phyloP scores from a whole-genome alignment of 2,888 invertebrate genomes.

The Tyria jacobaeae region DNA sequence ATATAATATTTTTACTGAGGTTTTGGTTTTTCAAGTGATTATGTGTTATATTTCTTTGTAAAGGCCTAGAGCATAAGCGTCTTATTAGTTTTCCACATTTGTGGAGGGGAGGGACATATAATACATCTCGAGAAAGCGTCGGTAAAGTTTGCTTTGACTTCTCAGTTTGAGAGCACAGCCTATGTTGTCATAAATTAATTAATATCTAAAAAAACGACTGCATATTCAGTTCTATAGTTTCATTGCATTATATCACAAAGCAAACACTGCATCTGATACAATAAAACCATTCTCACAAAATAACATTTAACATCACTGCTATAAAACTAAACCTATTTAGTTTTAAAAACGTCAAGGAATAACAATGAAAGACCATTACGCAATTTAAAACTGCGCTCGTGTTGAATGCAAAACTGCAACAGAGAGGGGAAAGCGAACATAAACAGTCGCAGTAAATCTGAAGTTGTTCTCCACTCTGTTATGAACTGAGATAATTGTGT shows the following conservation, averaged over 20 bases:
- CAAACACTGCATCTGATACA: neutral
- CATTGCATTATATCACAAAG: neutral
- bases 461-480: conserved; percentile 33
- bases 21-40: too few species aligned
- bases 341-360: conserved; percentile 20
- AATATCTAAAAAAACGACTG: too few species aligned
- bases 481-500: conserved; percentile 4
- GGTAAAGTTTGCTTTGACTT: too few species aligned
- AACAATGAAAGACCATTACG: conserved; percentile 29
- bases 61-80: too few species aligned
- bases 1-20: too few species aligned
- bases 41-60: too few species aligned
- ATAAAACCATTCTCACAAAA: neutral
- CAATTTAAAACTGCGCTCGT: conserved; percentile 27
- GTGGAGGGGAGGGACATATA: too few species aligned
- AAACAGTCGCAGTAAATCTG: conserved; percentile 43
- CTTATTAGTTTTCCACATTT: too few species aligned
- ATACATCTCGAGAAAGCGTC: too few species aligned
- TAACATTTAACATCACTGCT: neutral
- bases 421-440: conserved; percentile 23
- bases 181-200: too few species aligned
- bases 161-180: too few species aligned
- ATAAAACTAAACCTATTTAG: conserved; percentile 11
- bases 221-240: neutral
- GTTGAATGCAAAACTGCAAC: conserved; percentile 37